Conservation (phyloP, 2,797 vertebrate genomes). For the Pangasius krempfi region DNA sequence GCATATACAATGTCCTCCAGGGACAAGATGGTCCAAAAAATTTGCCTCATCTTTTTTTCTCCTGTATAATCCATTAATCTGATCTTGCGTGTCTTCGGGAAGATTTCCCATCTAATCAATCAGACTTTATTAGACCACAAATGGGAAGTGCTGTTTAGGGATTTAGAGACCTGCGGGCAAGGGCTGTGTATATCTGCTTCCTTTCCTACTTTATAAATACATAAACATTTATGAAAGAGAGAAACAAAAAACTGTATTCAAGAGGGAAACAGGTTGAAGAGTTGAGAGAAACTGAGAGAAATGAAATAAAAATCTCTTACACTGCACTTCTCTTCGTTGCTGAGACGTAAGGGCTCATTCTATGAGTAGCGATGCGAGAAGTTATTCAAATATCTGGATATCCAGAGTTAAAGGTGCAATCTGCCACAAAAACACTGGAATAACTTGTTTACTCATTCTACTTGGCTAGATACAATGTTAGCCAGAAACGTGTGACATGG, state of each 20-base stretch:
- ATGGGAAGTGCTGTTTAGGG: not conserved
- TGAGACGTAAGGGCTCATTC: not conserved
- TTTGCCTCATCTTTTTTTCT: not conserved
- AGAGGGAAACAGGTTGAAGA: not conserved
- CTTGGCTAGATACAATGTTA: not conserved
- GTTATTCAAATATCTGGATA: not conserved
- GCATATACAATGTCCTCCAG: not conserved
- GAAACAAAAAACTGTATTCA: not conserved
- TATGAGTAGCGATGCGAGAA: not conserved
- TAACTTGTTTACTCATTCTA: not conserved
- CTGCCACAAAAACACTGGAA: not conserved
- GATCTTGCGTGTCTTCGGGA: not conserved
- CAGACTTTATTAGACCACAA: not conserved
- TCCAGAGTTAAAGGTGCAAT: not conserved
- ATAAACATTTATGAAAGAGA: conserved; percentile 17
- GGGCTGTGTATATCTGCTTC: not conserved
- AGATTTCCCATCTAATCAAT: not conserved
- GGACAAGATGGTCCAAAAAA: not conserved
- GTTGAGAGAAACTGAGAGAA: not conserved
- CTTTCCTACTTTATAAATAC: not conserved
- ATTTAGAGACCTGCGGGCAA: not conserved
- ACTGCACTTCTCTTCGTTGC: not conserved
- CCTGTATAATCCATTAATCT: not conserved
- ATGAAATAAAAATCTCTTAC: not conserved
- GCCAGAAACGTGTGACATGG: not conserved